Conservation (phyloP, 2,888 invertebrate species). For the Agriopis aurantiaria region DNA sequence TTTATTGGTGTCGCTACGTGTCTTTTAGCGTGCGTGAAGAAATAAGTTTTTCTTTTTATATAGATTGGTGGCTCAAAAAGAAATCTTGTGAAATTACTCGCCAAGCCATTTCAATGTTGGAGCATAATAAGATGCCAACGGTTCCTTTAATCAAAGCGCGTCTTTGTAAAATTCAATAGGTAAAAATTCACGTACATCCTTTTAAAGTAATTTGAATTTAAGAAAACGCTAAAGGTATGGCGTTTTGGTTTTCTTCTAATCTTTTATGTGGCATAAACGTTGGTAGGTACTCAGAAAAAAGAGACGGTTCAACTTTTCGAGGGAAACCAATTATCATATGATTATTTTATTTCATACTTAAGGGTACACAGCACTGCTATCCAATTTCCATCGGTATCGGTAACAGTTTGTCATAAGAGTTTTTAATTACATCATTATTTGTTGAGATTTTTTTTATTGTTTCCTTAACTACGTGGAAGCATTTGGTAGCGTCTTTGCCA, state of each 20-base stretch:
- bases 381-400: too few relatives aligned
- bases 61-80: not conserved
- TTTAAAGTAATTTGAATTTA: slow-evolving; percentile 21
- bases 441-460: too few relatives aligned
- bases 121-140: not conserved
- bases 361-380: too few relatives aligned
- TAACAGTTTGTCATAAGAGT: too few relatives aligned
- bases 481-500: too few relatives aligned
- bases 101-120: not conserved
- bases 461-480: too few relatives aligned
- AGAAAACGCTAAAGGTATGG: not conserved
- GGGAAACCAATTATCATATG: not conserved
- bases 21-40: too few relatives aligned
- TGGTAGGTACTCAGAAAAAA: not conserved
- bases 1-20: too few relatives aligned
- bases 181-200: slow-evolving; percentile 10
- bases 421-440: too few relatives aligned
- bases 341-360: not conserved
- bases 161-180: slow-evolving; percentile 21
- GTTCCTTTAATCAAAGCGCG: slow-evolving; percentile 10
- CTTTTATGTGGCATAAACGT: not conserved
- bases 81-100: too few relatives aligned
- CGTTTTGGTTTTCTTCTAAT: not conserved
- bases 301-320: not conserved
- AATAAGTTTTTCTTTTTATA: too few relatives aligned